phyloP scores from a whole-genome alignment of 2,888 invertebrate genomes.

The Schizotus pectinicornis region DNA sequence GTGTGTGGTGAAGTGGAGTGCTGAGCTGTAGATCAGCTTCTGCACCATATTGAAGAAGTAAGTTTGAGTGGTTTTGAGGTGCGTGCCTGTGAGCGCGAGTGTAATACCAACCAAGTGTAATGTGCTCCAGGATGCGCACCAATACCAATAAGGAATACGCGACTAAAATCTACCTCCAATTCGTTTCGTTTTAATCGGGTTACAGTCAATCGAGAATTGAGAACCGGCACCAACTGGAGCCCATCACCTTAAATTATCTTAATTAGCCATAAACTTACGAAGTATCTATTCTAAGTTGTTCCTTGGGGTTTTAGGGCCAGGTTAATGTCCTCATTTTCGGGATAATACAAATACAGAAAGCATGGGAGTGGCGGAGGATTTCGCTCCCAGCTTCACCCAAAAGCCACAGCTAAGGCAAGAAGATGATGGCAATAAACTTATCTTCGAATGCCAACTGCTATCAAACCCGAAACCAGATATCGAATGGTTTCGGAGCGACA shows the following conservation, averaged over 20 bases:
- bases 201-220: slow-evolving; percentile 16
- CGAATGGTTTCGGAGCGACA: slow-evolving; percentile 90
- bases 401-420: slow-evolving; percentile 97
- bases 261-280: neutral
- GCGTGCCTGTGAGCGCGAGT: slow-evolving; percentile 39
- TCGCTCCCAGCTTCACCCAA: slow-evolving; percentile 98
- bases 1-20: slow-evolving; percentile 54
- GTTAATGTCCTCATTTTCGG: slow-evolving; percentile 57
- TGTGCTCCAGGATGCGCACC: slow-evolving; percentile 22
- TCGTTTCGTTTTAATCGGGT: slow-evolving; percentile 10
- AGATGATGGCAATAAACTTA: slow-evolving; percentile 92
- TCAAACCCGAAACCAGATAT: slow-evolving; percentile 90
- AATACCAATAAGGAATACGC: slow-evolving; percentile 22
- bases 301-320: slow-evolving; percentile 49
- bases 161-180: neutral
- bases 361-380: slow-evolving; percentile 91
- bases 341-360: slow-evolving; percentile 47
- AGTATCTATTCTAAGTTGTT: neutral
- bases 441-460: slow-evolving; percentile 92
- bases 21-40: slow-evolving; percentile 45
- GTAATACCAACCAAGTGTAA: slow-evolving; percentile 14
- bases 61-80: slow-evolving; percentile 42
- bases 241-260: slow-evolving; percentile 9
- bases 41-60: slow-evolving; percentile 51
- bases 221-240: slow-evolving; percentile 13